phyloP scores from a whole-genome alignment of 2,113 vertebrate genomes.

The Caranx ignobilis region DNA sequence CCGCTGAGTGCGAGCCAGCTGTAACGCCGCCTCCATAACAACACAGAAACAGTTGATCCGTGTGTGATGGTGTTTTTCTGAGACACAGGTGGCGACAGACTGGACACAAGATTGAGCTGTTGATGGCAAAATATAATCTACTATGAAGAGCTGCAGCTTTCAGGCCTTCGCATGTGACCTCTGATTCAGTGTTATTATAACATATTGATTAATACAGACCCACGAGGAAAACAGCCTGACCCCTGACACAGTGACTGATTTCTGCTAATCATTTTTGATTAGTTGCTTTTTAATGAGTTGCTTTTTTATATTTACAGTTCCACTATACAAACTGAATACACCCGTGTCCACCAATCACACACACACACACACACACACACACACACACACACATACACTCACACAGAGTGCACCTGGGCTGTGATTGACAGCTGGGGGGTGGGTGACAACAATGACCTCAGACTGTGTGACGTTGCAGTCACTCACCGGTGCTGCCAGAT shows the following conservation, averaged over 20 bases:
- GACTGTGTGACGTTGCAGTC: slow-evolving; percentile 19
- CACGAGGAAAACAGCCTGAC: too few species aligned
- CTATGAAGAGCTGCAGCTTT: not conserved
- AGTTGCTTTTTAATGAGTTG: slow-evolving; percentile 3
- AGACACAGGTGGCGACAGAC: not conserved
- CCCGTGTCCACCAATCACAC: not conserved
- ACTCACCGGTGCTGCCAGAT: slow-evolving; percentile 50
- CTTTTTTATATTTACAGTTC: not conserved
- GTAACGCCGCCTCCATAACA: not conserved
- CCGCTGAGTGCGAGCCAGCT: too few species aligned
- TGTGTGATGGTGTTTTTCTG: not conserved
- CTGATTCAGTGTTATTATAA: not conserved
- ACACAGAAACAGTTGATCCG: not conserved
- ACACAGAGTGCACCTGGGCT: slow-evolving; percentile 39
- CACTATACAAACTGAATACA: not conserved
- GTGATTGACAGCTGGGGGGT: slow-evolving; percentile 49
- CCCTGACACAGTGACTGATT: not conserved
- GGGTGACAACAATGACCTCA: slow-evolving; percentile 62
- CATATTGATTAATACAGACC: not conserved
- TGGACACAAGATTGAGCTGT: too few species aligned
- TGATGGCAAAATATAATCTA: not conserved
- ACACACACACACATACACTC: not conserved
- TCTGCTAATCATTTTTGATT: not conserved
- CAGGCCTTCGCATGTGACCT: not conserved
- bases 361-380: not conserved